A percentile compares a stretch with the other conserved stretches of the same genome.
phyloP scores from a whole-genome alignment of 2,797 vertebrate species.

The Tachyglossus aculeatus region DNA sequence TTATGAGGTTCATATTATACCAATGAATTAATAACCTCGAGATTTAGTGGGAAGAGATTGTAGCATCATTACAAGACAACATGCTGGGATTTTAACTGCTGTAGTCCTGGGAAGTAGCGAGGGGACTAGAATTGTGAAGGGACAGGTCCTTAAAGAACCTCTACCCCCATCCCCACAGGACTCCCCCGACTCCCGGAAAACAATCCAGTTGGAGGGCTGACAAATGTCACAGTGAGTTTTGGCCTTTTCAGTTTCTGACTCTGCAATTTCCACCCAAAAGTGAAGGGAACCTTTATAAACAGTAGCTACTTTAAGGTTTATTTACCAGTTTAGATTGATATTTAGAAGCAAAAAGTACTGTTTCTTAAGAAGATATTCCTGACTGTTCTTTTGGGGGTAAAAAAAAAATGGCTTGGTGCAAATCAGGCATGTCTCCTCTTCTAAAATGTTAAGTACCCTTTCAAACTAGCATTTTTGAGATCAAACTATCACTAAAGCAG shows the following conservation, averaged over 20 bases:
- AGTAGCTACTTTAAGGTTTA: neutral
- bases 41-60: constrained; percentile 20
- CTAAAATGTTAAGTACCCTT: neutral
- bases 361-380: neutral
- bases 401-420: neutral
- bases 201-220: neutral
- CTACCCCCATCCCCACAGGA: neutral
- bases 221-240: neutral
- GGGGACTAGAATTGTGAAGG: too few species aligned
- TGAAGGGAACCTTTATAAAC: neutral
- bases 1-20: constrained; percentile 32
- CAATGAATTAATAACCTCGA: constrained; percentile 44
- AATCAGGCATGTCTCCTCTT: neutral
- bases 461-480: neutral
- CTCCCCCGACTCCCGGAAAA: neutral
- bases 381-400: neutral
- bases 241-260: neutral
- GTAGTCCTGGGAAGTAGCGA: neutral
- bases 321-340: neutral
- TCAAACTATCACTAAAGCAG: neutral
- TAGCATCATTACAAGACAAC: constrained; percentile 23
- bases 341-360: neutral
- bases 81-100: constrained; percentile 8
- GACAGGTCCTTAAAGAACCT: neutral
- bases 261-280: neutral